Evolutionary conservation across 1,140 invertebrate species (phyloP).

Genomic region (Sycophaga agraensis): DNA sequence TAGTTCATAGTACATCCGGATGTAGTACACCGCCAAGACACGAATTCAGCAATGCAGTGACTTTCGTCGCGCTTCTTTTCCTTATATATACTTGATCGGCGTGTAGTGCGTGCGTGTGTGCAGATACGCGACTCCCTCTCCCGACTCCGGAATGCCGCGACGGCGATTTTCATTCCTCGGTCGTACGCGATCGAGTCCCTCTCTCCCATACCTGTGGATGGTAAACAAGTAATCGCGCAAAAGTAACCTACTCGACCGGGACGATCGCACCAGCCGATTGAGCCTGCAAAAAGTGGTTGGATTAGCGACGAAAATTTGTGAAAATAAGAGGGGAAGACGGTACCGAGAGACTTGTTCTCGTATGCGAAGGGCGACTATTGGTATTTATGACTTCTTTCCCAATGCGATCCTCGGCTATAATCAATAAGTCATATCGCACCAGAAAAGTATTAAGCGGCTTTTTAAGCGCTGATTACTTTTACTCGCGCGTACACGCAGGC

Average conservation of each 20-base stretch:
- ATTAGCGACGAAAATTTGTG: slow-evolving; percentile 19
- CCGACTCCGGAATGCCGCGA: slow-evolving; percentile 18
- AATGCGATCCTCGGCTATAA: not conserved
- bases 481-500: too few species aligned
- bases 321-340: slow-evolving; percentile 9
- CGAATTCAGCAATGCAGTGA: not conserved
- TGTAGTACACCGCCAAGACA: not conserved
- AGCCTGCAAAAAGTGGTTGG: slow-evolving; percentile 6
- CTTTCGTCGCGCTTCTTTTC: not conserved
- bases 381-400: not conserved
- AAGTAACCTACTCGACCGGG: slow-evolving; percentile 27
- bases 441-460: too few species aligned
- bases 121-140: too few species aligned
- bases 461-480: too few species aligned
- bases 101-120: too few species aligned
- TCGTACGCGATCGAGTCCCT: slow-evolving; percentile 28
- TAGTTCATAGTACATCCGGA: too few species aligned
- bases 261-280: too few species aligned
- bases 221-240: slow-evolving; percentile 41
- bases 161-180: slow-evolving; percentile 49
- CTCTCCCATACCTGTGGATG: not conserved
- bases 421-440: not conserved
- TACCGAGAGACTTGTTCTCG: not conserved
- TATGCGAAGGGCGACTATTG: slow-evolving; percentile 12
- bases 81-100: not conserved